Percentiles rank a stretch among this genome's conserved stretches.
Conservation (phyloP, 53 echinoderm and acorn worm species). For the Mesocentrotus franciscanus region DNA sequence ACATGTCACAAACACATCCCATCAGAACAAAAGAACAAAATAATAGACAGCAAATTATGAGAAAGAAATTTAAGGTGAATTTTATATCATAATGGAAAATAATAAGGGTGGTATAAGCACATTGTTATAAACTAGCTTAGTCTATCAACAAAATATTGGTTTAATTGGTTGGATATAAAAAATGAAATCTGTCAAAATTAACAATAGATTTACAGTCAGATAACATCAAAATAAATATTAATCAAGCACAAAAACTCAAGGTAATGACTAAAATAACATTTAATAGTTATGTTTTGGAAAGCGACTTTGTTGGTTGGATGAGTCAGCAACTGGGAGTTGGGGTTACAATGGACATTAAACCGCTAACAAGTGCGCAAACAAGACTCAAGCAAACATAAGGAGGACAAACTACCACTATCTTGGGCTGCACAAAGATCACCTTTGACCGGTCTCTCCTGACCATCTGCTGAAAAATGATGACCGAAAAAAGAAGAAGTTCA, state of each 20-base stretch:
- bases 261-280: neutral
- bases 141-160: neutral
- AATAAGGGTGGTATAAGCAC: neutral
- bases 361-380: neutral
- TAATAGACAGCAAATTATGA: neutral
- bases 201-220: neutral
- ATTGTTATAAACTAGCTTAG: too few species aligned
- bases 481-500: neutral
- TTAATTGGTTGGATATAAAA: neutral
- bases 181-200: neutral
- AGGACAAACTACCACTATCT: slow-evolving; percentile 20
- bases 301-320: neutral
- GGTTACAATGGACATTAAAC: neutral
- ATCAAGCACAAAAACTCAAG: neutral
- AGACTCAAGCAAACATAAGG: neutral
- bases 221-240: neutral
- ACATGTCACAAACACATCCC: neutral
- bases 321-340: neutral
- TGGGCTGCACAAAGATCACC: slow-evolving; percentile 44
- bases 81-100: neutral
- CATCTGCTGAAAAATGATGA: slow-evolving; percentile 56
- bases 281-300: too few species aligned
- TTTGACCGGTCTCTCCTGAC: slow-evolving; percentile 69
- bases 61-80: neutral
- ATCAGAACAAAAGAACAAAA: neutral